Conservation (phyloP, 1,140 invertebrate species). For the Atta cephalotes region DNA sequence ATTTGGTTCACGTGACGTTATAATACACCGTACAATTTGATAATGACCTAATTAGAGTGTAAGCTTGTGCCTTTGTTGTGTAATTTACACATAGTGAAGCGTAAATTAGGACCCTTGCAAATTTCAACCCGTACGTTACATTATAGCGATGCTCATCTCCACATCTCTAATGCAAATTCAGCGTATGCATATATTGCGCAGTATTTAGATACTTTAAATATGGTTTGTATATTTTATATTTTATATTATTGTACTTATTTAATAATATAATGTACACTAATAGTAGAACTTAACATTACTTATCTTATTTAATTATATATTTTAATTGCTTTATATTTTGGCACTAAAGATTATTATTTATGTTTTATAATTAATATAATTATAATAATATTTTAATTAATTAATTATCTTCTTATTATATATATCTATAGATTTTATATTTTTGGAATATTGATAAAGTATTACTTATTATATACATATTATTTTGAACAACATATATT, state of each 20-base stretch:
- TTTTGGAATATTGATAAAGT: too few relatives aligned
- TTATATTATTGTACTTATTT: constrained; percentile 19
- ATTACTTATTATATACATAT: too few relatives aligned
- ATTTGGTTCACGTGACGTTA: constrained; percentile 3
- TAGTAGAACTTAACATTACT: not conserved
- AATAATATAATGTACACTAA: not conserved
- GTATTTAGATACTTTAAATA: constrained; percentile 34
- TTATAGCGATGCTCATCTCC: constrained; percentile 37
- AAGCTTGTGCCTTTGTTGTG: constrained; percentile 35
- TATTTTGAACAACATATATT: not conserved
- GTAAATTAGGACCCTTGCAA: constrained; percentile 56
- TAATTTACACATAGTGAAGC: constrained; percentile 52
- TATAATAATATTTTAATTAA: not conserved
- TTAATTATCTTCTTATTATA: not conserved
- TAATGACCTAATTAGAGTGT: constrained; percentile 53
- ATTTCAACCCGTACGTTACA: constrained; percentile 48
- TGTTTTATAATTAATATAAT: not conserved
- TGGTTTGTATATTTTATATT: not conserved
- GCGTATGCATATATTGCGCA: not conserved
- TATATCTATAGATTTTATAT: too few relatives aligned
- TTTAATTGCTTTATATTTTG: not conserved
- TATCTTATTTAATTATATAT: not conserved
- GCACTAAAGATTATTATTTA: not conserved
- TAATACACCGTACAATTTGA: constrained; percentile 53
- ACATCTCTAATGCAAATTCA: constrained; percentile 51